Evolutionary conservation across 2,113 vertebrate genomes (phyloP), one percentile per base, ranked within the genome.

Genomic region (Nanorana parkeri): DNA sequence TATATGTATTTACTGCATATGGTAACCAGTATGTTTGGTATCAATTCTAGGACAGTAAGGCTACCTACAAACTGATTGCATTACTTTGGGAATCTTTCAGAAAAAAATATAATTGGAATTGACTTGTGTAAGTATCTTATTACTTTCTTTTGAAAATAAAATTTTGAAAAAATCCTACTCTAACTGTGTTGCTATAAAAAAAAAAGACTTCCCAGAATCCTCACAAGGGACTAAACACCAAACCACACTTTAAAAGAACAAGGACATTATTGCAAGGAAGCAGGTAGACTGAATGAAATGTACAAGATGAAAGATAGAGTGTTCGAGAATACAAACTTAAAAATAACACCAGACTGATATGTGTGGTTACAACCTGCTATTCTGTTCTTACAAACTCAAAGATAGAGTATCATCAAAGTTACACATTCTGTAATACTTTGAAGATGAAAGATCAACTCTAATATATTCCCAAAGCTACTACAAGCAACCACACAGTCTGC

Each of bases 391-490:
- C 2, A 28, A 36, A n/a, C 29, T 58, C 29, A 74, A 74, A 74
- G 28, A 26, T 29, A 32, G 28, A 3, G 52, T 20, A 36, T 74
- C 71, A 60, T 74, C 55, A 74, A 74, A 36, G 71, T 74, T 17
- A 28, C 71, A 58, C 15, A 74, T 32, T 55, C 71, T 28, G 21
- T 17, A 36, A 5, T 11, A n/a, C 71, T 74, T 60, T 74, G 71
- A 74, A 56, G 71, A 74, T 74, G 71, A 60, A 74, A 74, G 28
- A 17, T 20, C 24, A 17, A 29, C 17, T 19, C 51, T 60, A 8
- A 47, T 10, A 32, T 56, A 73, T 73, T 73, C 71, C 71, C 71
- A 3, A 15, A 20, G 20, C 26, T 72, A 74, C 24, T 74, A 74
- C 54, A 74, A 73, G 71, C 28, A 8, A 74, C 54, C 69, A 26